Conservation (phyloP, 2,888 invertebrate species). For the Orthosia gracilis region DNA sequence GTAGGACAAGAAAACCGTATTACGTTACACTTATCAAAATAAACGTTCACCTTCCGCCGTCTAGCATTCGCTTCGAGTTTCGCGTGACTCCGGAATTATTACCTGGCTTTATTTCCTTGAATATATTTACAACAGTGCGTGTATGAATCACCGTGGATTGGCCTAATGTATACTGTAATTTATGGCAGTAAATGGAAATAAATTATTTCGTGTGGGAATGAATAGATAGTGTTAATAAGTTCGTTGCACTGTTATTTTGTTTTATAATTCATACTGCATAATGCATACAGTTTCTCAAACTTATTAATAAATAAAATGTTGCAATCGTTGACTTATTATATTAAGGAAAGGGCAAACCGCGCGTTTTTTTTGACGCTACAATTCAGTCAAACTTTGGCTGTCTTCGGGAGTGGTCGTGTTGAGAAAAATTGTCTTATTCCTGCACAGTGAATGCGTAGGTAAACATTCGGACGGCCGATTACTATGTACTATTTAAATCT, state of each 20-base stretch:
- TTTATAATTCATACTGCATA: too few relatives aligned
- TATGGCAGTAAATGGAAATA: constrained; percentile 48
- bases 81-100: constrained; percentile 72
- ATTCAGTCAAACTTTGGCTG: too few relatives aligned
- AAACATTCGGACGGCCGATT: too few relatives aligned
- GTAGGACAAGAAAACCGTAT: constrained; percentile 57
- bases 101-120: constrained; percentile 65
- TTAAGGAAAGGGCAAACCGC: too few relatives aligned
- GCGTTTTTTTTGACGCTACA: too few relatives aligned
- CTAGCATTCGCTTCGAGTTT: constrained; percentile 64
- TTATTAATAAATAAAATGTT: neutral
- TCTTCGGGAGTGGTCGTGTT: too few relatives aligned
- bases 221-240: constrained; percentile 24
- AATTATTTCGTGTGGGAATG: constrained; percentile 42
- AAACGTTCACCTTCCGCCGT: constrained; percentile 67
- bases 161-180: constrained; percentile 60
- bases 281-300: neutral
- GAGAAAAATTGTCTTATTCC: too few relatives aligned
- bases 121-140: constrained; percentile 65
- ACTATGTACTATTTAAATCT: too few relatives aligned
- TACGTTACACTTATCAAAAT: constrained; percentile 69
- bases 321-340: too few relatives aligned
- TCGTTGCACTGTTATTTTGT: neutral
- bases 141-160: constrained; percentile 59
- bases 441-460: too few relatives aligned